Evolutionary conservation across 2,888 invertebrate species (phyloP).

Genomic region (Nysson spinosus): DNA sequence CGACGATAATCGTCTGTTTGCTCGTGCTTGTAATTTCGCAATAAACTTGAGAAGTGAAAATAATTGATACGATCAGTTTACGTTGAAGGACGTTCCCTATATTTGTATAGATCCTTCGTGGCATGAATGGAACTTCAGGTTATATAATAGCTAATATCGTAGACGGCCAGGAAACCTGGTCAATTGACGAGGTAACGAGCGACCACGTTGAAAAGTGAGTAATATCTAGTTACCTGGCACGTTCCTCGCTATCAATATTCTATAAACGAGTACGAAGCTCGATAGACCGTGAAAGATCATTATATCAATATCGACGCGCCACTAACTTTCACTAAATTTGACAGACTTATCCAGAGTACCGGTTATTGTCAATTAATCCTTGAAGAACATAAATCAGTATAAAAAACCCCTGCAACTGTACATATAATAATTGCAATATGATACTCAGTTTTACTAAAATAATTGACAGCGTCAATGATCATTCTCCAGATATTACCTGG

Average conservation of each 20-base stretch:
- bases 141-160: constrained; percentile 30
- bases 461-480: no score
- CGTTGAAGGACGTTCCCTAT: constrained; percentile 28
- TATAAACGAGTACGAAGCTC: constrained; percentile 25
- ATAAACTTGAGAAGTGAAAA: constrained; percentile 9
- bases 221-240: constrained; percentile 48
- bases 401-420: no score
- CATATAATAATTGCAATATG: no score
- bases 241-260: constrained; percentile 31
- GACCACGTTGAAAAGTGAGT: constrained; percentile 46
- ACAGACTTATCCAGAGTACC: constrained; percentile 29
- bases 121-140: constrained; percentile 33
- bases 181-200: constrained; percentile 41
- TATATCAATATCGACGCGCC: constrained; percentile 33
- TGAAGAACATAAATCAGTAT: no score
- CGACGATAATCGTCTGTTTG: no score
- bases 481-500: no score
- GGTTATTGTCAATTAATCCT: constrained; percentile 22
- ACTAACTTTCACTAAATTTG: constrained; percentile 31
- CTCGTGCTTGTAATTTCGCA: constrained; percentile 6
- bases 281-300: constrained; percentile 45
- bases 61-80: constrained; percentile 39
- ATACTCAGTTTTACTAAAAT: no score
- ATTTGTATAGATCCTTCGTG: constrained; percentile 8
- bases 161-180: constrained; percentile 17